Conservation (phyloP, 2,888 invertebrate genomes). For the Ellobium chinense region DNA sequence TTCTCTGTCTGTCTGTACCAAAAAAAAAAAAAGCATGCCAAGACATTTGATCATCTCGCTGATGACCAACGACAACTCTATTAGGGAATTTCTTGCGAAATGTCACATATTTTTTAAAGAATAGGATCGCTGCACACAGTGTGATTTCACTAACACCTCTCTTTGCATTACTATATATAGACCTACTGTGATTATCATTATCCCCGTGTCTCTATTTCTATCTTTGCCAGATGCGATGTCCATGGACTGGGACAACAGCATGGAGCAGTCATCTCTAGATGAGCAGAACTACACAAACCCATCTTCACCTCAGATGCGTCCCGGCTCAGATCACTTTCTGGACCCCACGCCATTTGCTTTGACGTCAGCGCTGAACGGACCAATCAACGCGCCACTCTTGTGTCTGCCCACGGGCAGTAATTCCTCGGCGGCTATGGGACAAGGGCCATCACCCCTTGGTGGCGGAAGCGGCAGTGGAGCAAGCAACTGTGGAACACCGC, state of each 20-base stretch:
- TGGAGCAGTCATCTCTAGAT: slow-evolving; percentile 23
- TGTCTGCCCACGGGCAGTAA: slow-evolving; percentile 20
- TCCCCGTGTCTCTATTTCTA: too few relatives aligned
- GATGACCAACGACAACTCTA: too few relatives aligned
- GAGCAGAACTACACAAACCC: slow-evolving; percentile 24
- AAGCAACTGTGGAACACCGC: slow-evolving; percentile 28
- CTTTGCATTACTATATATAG: too few relatives aligned
- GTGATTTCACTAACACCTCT: too few relatives aligned
- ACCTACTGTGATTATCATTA: too few relatives aligned
- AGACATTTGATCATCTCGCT: too few relatives aligned
- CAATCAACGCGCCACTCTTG: not conserved
- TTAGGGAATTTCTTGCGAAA: too few relatives aligned
- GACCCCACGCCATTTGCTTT: slow-evolving; percentile 16
- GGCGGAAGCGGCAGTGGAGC: slow-evolving; percentile 25
- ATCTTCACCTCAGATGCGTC: slow-evolving; percentile 2
- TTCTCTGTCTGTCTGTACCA: too few relatives aligned
- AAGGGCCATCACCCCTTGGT: slow-evolving; percentile 5
- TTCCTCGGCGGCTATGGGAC: not conserved
- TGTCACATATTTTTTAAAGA: too few relatives aligned
- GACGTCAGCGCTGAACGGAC: not conserved
- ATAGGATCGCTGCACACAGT: too few relatives aligned
- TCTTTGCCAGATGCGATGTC: slow-evolving; percentile 5
- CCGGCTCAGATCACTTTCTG: slow-evolving; percentile 26
- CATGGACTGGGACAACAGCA: slow-evolving; percentile 42
- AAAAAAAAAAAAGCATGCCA: too few relatives aligned